Percentiles rank a stretch among this genome's conserved stretches.
Evolutionary conservation across 2,113 vertebrate genomes (phyloP).

Genomic region (Steatornis caripensis): DNA sequence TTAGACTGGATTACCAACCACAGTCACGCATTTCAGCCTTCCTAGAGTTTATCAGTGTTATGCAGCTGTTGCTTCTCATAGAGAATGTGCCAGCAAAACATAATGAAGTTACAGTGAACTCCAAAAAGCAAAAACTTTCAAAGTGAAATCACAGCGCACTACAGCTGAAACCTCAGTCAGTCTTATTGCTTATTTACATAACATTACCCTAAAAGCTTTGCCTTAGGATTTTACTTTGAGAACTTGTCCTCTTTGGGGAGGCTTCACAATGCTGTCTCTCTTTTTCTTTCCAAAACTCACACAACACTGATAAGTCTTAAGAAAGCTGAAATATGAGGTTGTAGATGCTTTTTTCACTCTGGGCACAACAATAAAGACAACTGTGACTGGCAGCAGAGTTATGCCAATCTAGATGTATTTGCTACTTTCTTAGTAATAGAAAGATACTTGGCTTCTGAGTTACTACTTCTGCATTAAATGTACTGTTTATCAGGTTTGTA

Average conservation of each 20-base stretch:
- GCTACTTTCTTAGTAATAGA: background rate
- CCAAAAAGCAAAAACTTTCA: constrained; percentile 31
- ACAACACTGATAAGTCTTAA: background rate
- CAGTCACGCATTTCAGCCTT: background rate
- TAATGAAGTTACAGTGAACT: constrained; percentile 44
- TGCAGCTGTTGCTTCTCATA: constrained; percentile 48
- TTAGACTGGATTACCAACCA: background rate
- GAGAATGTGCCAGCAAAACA: constrained; percentile 32
- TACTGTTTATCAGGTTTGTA: background rate
- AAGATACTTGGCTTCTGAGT: background rate
- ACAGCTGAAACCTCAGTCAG: background rate
- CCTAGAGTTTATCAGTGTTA: constrained; percentile 51
- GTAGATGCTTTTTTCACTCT: background rate
- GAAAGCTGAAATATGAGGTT: background rate
- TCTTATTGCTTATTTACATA: constrained; percentile 55
- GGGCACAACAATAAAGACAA: background rate
- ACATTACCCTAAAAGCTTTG: constrained; percentile 26
- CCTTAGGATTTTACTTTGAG: constrained; percentile 53
- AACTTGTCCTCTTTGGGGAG: background rate
- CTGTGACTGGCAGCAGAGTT: background rate
- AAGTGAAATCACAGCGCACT: constrained; percentile 11
- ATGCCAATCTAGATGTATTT: background rate
- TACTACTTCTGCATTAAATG: background rate
- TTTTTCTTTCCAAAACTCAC: background rate
- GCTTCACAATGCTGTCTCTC: background rate